phyloP scores from a whole-genome alignment of 2,888 invertebrate genomes.

The Drosophila ezoana region DNA sequence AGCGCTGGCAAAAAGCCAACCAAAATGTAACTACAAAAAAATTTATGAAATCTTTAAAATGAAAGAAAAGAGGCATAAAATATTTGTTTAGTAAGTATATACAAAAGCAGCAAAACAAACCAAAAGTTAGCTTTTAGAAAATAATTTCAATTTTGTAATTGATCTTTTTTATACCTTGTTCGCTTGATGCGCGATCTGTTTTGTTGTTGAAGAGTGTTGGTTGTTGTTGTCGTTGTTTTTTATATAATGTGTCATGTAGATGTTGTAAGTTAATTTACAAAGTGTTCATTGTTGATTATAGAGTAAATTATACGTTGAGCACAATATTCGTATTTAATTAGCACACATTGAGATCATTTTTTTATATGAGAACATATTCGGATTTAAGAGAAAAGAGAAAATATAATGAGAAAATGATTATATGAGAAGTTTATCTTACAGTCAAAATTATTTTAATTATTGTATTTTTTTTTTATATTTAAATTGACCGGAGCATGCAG shows the following conservation, averaged over 20 bases:
- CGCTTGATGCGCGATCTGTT: slow-evolving; percentile 85
- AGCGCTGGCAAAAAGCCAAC: slow-evolving; percentile 56
- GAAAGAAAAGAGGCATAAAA: slow-evolving; percentile 8
- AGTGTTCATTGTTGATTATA: slow-evolving; percentile 60
- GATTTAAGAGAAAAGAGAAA: slow-evolving; percentile 77
- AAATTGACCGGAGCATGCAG: slow-evolving; percentile 68
- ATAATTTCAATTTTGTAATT: slow-evolving; percentile 67
- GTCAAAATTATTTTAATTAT: slow-evolving; percentile 36
- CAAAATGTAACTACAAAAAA: slow-evolving; percentile 49
- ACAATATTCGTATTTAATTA: slow-evolving; percentile 70
- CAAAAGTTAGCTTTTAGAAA: slow-evolving; percentile 55
- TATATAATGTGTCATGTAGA: slow-evolving; percentile 49
- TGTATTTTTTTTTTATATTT: slow-evolving; percentile 9
- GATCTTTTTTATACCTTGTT: slow-evolving; percentile 83
- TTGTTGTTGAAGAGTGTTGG: slow-evolving; percentile 56
- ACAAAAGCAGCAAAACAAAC: slow-evolving; percentile 53
- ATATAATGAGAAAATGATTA: slow-evolving; percentile 77
- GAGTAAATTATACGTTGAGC: slow-evolving; percentile 65
- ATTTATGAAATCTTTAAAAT: slow-evolving; percentile 6
- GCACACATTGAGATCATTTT: slow-evolving; percentile 81
- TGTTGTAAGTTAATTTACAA: slow-evolving; percentile 58
- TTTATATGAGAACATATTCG: slow-evolving; percentile 50
- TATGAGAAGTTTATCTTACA: slow-evolving; percentile 77
- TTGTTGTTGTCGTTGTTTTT: slow-evolving; percentile 46
- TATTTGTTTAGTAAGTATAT: slow-evolving; percentile 42